Evolutionary conservation across 2,797 vertebrate genomes (phyloP), one percentile per base, ranked within the genome.

Genomic region (Eurystomus glaucurus): DNA sequence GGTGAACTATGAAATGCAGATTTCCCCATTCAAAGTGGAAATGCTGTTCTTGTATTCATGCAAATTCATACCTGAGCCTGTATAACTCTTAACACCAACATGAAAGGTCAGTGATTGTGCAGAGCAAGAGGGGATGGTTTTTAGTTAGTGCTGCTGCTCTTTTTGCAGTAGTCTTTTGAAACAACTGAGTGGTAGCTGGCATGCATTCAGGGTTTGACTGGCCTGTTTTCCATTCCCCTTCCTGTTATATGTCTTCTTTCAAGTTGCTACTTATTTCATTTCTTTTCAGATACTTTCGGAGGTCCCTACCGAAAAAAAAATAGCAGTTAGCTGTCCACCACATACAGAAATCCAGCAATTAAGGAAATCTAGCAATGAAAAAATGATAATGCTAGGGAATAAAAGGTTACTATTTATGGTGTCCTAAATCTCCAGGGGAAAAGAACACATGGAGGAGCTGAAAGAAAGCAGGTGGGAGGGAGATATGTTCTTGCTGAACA

Each of bases 371-470:
- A 66, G 29, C 45, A 83, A 60, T 43, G 29, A 87, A 19, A 92
- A 68, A 70, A 58, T 23, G 9, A 81, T 31, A 95, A 61, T 6
- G 3, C 9, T 52, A 74, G 31, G 31, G 55, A 91, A 94, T 64
- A 93, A 96, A 96, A 90, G 26, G n/a, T 58, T 94, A 18, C 76
- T 88, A 70, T 95, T 93, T 88, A 62, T 58, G 28, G 46, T 51
- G 28, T n/a, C 48, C 83, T 85, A 71, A 71, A 72, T 71, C 70
- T 71, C 31, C 13, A 25, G 8, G 62, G 52, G 11, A 31, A 91
- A 64, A 78, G 48, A 96, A 48, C 3, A 14, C 41, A 58, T 4
- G 6, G 45, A 54, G 28, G 29, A 91, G 20, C 33, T 95, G 60
- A 91, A 88, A 68, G 50, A 48, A 84, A 20, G 35, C 6, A 74